Evolutionary conservation across 1,140 invertebrate genomes (phyloP), one percentile per base, ranked within the genome.

Genomic region (Drosophila orosa): DNA sequence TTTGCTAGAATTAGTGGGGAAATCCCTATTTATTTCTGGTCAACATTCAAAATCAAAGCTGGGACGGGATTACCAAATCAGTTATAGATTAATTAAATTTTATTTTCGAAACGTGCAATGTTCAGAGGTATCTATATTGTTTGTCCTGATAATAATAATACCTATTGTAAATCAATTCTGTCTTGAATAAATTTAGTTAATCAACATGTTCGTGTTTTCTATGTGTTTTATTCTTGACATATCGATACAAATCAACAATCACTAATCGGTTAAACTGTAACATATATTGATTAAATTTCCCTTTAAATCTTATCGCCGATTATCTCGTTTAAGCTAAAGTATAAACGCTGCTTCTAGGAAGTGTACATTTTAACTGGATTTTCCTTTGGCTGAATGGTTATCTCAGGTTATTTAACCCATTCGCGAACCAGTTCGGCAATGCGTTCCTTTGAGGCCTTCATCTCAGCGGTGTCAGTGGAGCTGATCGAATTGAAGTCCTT

Each of bases 401-500:
- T 39, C 15, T 25, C 5, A 1, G 10, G 5, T 73, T 63, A 83
- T n/a, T 81, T 78, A 5, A 92, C 39, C 91, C 91, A 92, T 56
- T 90, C 45, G 17, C 83, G 80, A 22, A 92, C 90, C 24, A 91
- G 56, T 57, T 86, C 58, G 6, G 89, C 79, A 24, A 92, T 59
- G 24, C 71, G 78, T 40, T 83, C 71, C 17, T 92, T 92, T 7
- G 86, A 89, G 8, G 90, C 77, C n/a, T 57, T 92, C 63, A 95
- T 92, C 57, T 93, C 93, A 15, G 84, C 81, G 0, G 84, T 78
- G 71, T 95, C 95, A 3, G 58, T 81, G 1, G 66, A 45, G n/a
- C 72, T 73, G 10, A 93, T 92, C 7, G 93, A 92, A 57, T 93
- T 93, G 91, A 95, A 94, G 91, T 95, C 95, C 29, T 94, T 93